Base-by-base conservation (phyloP, 2,113 vertebrate genomes). In the Pontoporia blainvillei region DNA sequence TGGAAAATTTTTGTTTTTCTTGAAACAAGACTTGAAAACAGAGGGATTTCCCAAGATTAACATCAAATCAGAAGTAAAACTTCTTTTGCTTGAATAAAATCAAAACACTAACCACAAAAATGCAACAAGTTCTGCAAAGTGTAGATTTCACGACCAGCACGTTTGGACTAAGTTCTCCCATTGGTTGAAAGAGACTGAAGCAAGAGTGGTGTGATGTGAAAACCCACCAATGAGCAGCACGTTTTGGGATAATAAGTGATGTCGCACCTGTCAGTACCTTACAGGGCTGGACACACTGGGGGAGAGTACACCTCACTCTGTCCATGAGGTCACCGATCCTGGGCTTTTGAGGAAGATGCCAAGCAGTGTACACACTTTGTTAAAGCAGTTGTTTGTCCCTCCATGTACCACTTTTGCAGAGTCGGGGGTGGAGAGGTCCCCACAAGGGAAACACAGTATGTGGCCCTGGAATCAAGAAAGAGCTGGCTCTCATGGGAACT, bases 81-180 rank as follows among this genome's bases (percentile, higher is more conserved):
- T 81, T 71, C 6, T 76, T 95, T 88, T 69, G 54, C 59, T 82
- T 75, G 21, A 79, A 86, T 92, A 92, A 91, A 96, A 90, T 87
- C 8, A 96, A 79, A 95, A 66, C 20, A 90, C 31, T 52, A 86
- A 46, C 79, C 62, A 82, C 86, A 67, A 59, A 39, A 66, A 54
- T 66, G 36, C 59, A 93, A 67, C 17, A 61, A 95, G 52, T 92
- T 96, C 81, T 94, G 46, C 36, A 85, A 86, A 97, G n/a, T 54
- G 23, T 41, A 96, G 75, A 73, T 67, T 94, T 81, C 46, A 82
- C 23, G n/a, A 86, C 23, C n/a, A 93, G 69, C 76, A 90, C 72
- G 54, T 85, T n/a, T 79, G 64, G 54, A 34, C n/a, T 23, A 59
- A 20, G 88, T 67, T 92, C 36, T 72, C 49, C 71, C 29, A 39